Evolutionary conservation across 64 coral and sea anemone genomes (phyloP).

Genomic region (Actinia equina): DNA sequence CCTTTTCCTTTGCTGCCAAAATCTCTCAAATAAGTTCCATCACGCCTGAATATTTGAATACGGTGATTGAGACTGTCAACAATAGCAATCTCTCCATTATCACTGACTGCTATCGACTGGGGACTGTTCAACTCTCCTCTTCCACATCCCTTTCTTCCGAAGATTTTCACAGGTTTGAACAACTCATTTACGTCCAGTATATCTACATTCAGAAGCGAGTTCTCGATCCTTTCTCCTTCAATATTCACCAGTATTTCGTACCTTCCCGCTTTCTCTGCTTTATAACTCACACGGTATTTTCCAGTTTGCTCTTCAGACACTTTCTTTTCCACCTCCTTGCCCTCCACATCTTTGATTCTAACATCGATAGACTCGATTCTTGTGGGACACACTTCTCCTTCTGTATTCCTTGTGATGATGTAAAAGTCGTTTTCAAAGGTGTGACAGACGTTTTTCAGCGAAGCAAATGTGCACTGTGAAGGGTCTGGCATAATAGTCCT

Average conservation of each 20-base stretch:
- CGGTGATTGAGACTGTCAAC: conserved; percentile 70
- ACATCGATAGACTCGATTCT: no score
- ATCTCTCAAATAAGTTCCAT: conserved; percentile 22
- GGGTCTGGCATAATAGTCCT: neutral
- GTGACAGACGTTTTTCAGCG: neutral
- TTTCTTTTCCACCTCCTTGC: neutral
- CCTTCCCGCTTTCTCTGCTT: no score
- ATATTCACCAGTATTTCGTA: neutral
- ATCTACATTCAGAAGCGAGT: neutral
- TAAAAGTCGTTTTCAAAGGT: neutral
- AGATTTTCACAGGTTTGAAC: neutral
- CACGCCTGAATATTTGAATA: conserved; percentile 67
- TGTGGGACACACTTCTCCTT: no score
- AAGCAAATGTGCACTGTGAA: neutral
- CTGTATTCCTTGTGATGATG: neutral
- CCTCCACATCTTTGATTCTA: neutral
- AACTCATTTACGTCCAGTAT: neutral
- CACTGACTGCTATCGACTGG: conserved; percentile 49
- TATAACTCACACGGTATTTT: no score
- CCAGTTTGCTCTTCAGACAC: no score
- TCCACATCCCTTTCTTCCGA: conserved; percentile 35
- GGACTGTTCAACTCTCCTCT: conserved; percentile 69
- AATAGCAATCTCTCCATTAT: conserved; percentile 62
- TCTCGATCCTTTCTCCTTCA: neutral
- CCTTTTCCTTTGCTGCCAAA: conserved; percentile 50